Base-by-base conservation (phyloP, 1,140 invertebrate genomes). In the Drosophila sturtevanti region DNA sequence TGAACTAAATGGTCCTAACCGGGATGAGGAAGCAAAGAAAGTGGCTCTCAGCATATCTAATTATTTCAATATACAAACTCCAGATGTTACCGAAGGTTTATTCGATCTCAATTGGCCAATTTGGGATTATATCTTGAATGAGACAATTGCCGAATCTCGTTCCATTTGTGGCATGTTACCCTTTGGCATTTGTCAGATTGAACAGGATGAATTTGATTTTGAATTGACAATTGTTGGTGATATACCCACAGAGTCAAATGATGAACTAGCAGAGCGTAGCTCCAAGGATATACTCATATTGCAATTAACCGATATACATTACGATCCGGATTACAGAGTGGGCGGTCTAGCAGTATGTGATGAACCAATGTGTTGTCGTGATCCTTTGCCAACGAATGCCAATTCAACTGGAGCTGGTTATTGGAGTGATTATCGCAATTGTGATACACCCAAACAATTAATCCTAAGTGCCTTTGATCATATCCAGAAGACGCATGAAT, bases 301-400 rank as follows among this genome's bases (percentile, higher is more conserved):
- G 1, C 95, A 98, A 24, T 80, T 98, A 34, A 95, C 96, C 0
- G 97, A 98, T 90, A 94, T 97, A 52, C 97, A 98, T 90, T 94
- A 96, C 64, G 97, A 98, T 92, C 94, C 94, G 0, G 82, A 93
- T 3, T 98, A 98, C 79, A 92, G 93, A 63, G 90, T 92, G 0
- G 93, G 94, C 21, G 68, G 82, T 21, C 93, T 94, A 0, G 94
- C 96, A 0, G 89, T 92, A 0, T 98, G 97, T 81, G 92, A 93
- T 5, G 94, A 96, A 72, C 95, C 96, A 12, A 93, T 95, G 1
- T 98, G 97, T 89, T 98, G 97, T 92, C 94, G 96, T 27, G 85
- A 72, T 35, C 11, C 63, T 16, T 60, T 72, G 61, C 65, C 71
- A 14, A 58, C 54, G 14, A 65, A 12, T 9, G 44, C 21, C 4